Conservation (phyloP, 1,140 invertebrate species). For the Scaptodrosophila lebanonensis region DNA sequence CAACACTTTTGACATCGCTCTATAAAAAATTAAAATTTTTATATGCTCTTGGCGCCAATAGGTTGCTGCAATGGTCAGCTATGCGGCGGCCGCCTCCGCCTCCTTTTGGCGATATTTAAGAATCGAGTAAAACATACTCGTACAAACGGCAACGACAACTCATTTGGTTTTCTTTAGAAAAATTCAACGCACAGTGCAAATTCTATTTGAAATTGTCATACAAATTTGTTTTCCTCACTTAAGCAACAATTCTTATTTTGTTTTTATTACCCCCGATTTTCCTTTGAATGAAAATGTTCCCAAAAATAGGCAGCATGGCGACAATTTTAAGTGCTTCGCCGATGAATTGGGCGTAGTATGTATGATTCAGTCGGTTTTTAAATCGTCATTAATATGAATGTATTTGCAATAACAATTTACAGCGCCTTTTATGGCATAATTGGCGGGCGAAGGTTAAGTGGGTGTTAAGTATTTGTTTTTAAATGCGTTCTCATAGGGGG, state of each 20-base stretch:
- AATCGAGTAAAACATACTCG: no score
- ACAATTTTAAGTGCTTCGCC: no score
- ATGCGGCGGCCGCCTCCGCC: neutral
- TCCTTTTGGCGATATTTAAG: neutral
- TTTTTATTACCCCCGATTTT: neutral
- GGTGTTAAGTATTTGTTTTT: conserved; percentile 26
- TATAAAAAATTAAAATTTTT: conserved; percentile 31
- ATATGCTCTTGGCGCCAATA: conserved; percentile 64
- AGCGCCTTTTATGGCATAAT: conserved; percentile 42
- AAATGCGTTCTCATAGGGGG: conserved; percentile 21
- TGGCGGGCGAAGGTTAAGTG: conserved; percentile 46
- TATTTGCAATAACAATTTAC: conserved; percentile 53
- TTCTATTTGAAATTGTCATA: conserved; percentile 51
- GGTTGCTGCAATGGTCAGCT: conserved; percentile 52
- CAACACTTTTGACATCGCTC: conserved; percentile 59
- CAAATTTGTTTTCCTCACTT: conserved; percentile 27
- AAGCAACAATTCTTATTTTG: neutral
- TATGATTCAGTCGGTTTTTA: conserved; percentile 54
- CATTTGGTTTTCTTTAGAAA: conserved; percentile 52
- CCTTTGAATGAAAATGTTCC: conserved; percentile 31
- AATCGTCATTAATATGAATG: no score
- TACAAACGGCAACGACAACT: conserved; percentile 33
- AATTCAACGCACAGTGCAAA: conserved; percentile 34
- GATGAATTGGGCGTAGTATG: no score
- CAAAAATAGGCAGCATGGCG: conserved; percentile 38